Base-by-base conservation (phyloP, 2,797 vertebrate genomes). In the Nasua narica region DNA sequence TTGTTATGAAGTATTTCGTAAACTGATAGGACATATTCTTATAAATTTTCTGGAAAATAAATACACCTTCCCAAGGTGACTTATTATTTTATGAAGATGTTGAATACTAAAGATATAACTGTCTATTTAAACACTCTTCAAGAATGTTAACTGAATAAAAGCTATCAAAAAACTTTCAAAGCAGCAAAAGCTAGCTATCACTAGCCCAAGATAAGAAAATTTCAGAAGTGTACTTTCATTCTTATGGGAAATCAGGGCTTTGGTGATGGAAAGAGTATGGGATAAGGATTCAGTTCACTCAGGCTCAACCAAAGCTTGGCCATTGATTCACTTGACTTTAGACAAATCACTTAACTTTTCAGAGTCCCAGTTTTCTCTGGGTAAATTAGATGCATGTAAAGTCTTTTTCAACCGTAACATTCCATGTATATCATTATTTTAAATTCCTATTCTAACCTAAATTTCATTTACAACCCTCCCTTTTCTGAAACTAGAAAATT, bases 131-230 rank as follows among this genome's bases (percentile, higher is more conserved):
- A 98, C 98, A 92, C 97, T 97, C 97, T 98, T 98, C 96, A 96
- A 98, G 96, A 97, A 97, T 98, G 95, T 98, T 98, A 98, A 98
- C 93, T 98, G 96, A 95, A 96, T 23, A 1, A 98, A 98, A 98
- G 87, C 88, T 97, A 97, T 92, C 0, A 29, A 98, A 98, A 98
- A 95, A 95, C 82, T 96, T 98, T 97, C 87, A 96, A 96, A 96
- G 86, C 93, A 97, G 95, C 95, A 98, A 97, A 98, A 98, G 98
- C 98, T 98, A 98, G 98, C 98, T 98, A 86, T 95, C 98, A 98
- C 97, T 98, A 97, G 97, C 92, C 92, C 95, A 90, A 98, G 95
- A 97, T 97, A 97, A 98, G 96, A 95, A 95, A 97, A 98, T 90
- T 72, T 70, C 95, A 94, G 21, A 97, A 97, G 62, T 69, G 23